Conservation (phyloP, 1,140 invertebrate genomes). For the Pseudoatta argentina region DNA sequence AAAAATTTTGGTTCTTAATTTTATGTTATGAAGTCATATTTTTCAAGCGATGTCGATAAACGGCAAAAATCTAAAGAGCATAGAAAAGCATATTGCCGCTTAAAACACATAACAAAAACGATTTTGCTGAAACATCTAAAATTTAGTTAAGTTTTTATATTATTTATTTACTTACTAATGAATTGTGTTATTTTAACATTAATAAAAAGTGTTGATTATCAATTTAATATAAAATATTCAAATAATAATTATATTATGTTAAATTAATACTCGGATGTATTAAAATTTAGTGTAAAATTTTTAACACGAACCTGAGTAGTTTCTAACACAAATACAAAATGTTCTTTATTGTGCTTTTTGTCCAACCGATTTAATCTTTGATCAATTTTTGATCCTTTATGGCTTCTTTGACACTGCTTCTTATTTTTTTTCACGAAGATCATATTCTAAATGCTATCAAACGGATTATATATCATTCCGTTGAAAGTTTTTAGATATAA, state of each 20-base stretch:
- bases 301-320: too few relatives aligned
- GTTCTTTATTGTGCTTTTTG: not conserved
- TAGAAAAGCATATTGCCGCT: not conserved
- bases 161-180: too few relatives aligned
- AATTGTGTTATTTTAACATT: too few relatives aligned
- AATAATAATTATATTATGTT: too few relatives aligned
- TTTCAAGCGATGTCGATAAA: conserved; percentile 18
- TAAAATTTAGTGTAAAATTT: too few relatives aligned
- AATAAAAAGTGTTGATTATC: too few relatives aligned
- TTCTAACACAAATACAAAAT: too few relatives aligned
- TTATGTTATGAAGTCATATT: conserved; percentile 24
- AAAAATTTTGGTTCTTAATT: conserved; percentile 8
- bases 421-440: not conserved
- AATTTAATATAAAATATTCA: too few relatives aligned
- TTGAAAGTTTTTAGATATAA: conserved; percentile 49
- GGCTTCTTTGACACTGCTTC: not conserved
- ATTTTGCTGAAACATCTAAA: too few relatives aligned
- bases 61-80: conserved; percentile 4
- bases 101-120: too few relatives aligned
- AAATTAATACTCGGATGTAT: too few relatives aligned
- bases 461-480: not conserved
- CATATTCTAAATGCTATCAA: not conserved
- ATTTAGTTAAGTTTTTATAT: too few relatives aligned
- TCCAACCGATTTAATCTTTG: not conserved
- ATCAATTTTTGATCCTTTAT: conserved; percentile 16